A percentile compares a stretch with the other conserved stretches of the same genome.
Conservation (phyloP, 2,888 invertebrate genomes). For the Actias luna region DNA sequence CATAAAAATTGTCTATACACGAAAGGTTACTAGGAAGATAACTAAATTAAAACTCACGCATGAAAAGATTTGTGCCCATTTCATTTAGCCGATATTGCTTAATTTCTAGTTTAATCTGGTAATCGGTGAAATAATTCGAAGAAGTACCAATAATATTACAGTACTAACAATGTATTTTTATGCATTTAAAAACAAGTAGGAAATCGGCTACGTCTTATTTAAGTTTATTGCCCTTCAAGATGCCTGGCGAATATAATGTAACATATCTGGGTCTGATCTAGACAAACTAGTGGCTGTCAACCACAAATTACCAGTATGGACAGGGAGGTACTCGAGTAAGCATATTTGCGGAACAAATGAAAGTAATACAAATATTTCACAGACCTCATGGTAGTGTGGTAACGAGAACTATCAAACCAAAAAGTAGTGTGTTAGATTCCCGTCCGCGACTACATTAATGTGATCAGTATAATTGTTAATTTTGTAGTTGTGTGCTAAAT, state of each 20-base stretch:
- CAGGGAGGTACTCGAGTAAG: constrained; percentile 2
- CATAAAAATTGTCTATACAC: too few relatives aligned
- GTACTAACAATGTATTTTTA: background rate
- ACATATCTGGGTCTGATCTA: constrained; percentile 28
- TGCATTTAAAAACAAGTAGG: background rate
- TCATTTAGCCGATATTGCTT: too few relatives aligned
- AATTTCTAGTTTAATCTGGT: background rate
- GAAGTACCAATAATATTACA: background rate
- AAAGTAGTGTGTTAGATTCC: too few relatives aligned
- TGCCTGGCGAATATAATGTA: constrained; percentile 26
- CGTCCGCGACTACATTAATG: too few relatives aligned
- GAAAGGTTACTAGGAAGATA: too few relatives aligned
- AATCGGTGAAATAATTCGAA: background rate
- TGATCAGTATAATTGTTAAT: too few relatives aligned
- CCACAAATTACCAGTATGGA: constrained; percentile 15
- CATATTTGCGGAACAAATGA: background rate
- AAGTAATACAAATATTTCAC: background rate
- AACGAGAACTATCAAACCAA: too few relatives aligned
- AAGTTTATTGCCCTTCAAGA: constrained; percentile 20
- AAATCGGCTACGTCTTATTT: constrained; percentile 18
- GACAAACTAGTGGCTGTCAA: constrained; percentile 22
- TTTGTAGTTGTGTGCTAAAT: too few relatives aligned
- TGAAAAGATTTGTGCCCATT: too few relatives aligned
- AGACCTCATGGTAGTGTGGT: too few relatives aligned
- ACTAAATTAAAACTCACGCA: too few relatives aligned